Base-by-base conservation (phyloP, 2,888 invertebrate species). In the Ditula angustiorana region DNA sequence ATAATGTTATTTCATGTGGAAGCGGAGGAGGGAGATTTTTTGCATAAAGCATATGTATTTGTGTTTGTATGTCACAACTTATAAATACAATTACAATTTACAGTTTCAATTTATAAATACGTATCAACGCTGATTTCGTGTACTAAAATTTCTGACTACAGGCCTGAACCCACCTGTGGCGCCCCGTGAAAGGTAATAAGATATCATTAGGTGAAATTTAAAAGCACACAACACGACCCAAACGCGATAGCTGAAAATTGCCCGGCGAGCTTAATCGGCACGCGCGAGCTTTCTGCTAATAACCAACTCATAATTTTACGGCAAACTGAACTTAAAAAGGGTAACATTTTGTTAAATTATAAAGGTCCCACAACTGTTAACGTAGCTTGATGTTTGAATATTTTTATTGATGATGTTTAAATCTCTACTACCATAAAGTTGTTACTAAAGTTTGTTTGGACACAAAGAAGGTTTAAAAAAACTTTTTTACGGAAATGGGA, bases 131-230 rank as follows among this genome's bases (percentile, higher is more conserved):
- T 28, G 26, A 26, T n/a, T 50, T 28, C 30, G 11, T 26, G 0
- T 30, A 50, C 28, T 28, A 11, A 46, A 24, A 2, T 50, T n/a
- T n/a, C n/a, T n/a, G n/a, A n/a, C n/a, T n/a, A n/a, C n/a, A n/a
- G n/a, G 5, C 11, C 7, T 1, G 26, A 11, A n/a, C 5, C 57
- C 46, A 58, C 57, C 24, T 58, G 57, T 58, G 47, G 57, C 57
- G n/a, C 35, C 21, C 21, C 35, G 11, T 11, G 28, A 26, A 56
- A 41, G 55, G 13, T 46, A 33, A 46, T 33, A 58, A 33, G 33
- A 47, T 47, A 47, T 55, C 46, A 46, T 53, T 61, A 55, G 53
- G 53, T 13, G 53, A 44, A 61, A 55, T 61, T 61, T 55, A 55
- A 55, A 61, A 46, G 61, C 61, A 53, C 53, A 53, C 35, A 53